These are phyloP conservation scores for Antitype chi DNA, from an alignment of 2,888 invertebrate genomes.

Conservation along the genomic window DNA sequence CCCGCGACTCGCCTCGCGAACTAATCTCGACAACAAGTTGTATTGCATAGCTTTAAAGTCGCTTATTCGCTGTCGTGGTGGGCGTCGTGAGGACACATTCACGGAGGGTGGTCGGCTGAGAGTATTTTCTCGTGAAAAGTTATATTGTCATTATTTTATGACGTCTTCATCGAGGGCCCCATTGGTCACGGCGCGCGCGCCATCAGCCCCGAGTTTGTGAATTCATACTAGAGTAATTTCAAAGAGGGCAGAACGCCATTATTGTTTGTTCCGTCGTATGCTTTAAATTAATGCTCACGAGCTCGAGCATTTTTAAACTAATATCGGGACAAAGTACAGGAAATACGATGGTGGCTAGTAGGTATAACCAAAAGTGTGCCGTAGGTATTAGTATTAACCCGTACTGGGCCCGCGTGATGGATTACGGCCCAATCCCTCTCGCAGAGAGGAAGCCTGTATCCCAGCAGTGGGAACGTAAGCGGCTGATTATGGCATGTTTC, in stretches of 20 bases:
- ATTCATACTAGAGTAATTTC: constrained; percentile 74
- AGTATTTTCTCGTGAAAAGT: constrained; percentile 79
- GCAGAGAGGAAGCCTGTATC: too few species aligned
- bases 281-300: constrained; percentile 23
- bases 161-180: constrained; percentile 82
- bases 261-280: constrained; percentile 67
- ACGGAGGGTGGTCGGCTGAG: constrained; percentile 76
- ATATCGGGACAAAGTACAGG: constrained; percentile 8
- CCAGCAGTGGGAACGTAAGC: too few species aligned
- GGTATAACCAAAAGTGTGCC: background rate
- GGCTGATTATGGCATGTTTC: background rate
- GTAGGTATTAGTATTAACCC: background rate
- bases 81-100: constrained; percentile 52
- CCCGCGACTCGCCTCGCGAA: constrained; percentile 29
- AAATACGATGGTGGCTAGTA: background rate
- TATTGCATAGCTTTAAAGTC: constrained; percentile 6
- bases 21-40: constrained; percentile 36
- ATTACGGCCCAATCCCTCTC: too few species aligned
- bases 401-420: too few species aligned
- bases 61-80: constrained; percentile 8
- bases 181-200: constrained; percentile 71
- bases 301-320: constrained; percentile 22
- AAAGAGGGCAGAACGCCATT: constrained; percentile 73
- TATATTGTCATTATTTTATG: constrained; percentile 87
- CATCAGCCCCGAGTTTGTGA: constrained; percentile 74